These are phyloP conservation scores for Drosophila cracens DNA, from an alignment of 2,888 invertebrate species.

Conservation along the genomic window DNA sequence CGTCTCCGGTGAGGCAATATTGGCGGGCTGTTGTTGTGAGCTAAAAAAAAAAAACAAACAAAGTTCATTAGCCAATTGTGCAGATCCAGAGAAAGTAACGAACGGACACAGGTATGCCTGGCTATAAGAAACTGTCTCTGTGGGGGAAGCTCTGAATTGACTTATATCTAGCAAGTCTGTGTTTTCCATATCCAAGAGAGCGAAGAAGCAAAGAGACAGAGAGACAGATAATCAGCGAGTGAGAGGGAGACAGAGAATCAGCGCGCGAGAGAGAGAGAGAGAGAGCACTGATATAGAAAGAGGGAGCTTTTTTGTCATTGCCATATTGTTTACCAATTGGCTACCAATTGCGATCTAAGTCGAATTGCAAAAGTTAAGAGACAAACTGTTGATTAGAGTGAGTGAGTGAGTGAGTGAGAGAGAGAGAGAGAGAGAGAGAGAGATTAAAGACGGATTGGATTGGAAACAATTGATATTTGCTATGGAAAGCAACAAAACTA, in stretches of 20 bases:
- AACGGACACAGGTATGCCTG: neutral
- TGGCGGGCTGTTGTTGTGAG: constrained; percentile 67
- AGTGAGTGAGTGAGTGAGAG: neutral
- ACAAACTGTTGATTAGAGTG: neutral
- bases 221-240: neutral
- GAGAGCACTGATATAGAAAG: no score
- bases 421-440: no score
- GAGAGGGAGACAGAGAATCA: neutral
- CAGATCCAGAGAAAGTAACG: neutral
- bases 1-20: constrained; percentile 72
- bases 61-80: neutral
- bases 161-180: neutral
- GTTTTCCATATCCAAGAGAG: neutral
- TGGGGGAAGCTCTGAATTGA: no score
- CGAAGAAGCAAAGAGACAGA: neutral
- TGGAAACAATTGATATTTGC: neutral
- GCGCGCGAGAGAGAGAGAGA: neutral
- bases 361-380: neutral
- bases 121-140: neutral
- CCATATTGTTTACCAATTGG: no score
- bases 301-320: no score
- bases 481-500: neutral
- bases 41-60: constrained; percentile 7
- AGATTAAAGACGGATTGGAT: neutral
- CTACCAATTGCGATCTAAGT: no score